Conservation (phyloP, 37 sponge, comb jelly and placozoan species). For the Chondrosia reniformis region DNA sequence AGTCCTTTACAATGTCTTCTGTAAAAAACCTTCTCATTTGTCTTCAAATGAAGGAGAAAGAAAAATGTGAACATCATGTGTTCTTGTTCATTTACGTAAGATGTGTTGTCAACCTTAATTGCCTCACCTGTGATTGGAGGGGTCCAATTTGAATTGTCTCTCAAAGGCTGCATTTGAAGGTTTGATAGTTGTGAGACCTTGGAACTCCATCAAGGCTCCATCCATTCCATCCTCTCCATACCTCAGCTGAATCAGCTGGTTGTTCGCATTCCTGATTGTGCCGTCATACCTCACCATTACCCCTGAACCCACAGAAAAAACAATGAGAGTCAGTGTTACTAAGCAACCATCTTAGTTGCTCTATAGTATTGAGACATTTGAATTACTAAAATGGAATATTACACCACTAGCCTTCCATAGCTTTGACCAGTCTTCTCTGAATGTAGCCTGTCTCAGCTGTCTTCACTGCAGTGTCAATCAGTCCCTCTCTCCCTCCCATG, state of each 20-base stretch:
- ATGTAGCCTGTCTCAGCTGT: conserved; percentile 99
- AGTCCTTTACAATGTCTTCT: conserved; percentile 78
- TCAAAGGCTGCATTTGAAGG: conserved; percentile 80
- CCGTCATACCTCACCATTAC: conserved; percentile 97
- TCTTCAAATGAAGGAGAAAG: too few relatives aligned
- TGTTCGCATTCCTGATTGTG: conserved; percentile 88
- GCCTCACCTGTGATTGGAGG: conserved; percentile 76
- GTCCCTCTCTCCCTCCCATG: conserved; percentile 99
- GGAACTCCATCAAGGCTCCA: conserved; percentile 95
- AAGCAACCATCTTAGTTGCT: too few relatives aligned
- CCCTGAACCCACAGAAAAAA: too few relatives aligned
- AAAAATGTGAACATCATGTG: too few relatives aligned
- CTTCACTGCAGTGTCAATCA: conserved; percentile 99
- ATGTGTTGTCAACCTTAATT: too few relatives aligned
- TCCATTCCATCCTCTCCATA: conserved; percentile 99
- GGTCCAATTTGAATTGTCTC: conserved; percentile 82
- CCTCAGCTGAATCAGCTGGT: conserved; percentile 90
- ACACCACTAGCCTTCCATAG: too few relatives aligned
- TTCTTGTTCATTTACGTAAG: too few relatives aligned
- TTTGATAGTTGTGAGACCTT: conserved; percentile 83
- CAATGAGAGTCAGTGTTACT: too few relatives aligned
- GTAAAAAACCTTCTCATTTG: conserved; percentile 61
- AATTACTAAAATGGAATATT: too few relatives aligned
- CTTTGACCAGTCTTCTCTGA: conserved; percentile 97
- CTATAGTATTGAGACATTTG: too few relatives aligned